phyloP scores from a whole-genome alignment of 2,888 invertebrate species.

The Eupithecia vulgata region DNA sequence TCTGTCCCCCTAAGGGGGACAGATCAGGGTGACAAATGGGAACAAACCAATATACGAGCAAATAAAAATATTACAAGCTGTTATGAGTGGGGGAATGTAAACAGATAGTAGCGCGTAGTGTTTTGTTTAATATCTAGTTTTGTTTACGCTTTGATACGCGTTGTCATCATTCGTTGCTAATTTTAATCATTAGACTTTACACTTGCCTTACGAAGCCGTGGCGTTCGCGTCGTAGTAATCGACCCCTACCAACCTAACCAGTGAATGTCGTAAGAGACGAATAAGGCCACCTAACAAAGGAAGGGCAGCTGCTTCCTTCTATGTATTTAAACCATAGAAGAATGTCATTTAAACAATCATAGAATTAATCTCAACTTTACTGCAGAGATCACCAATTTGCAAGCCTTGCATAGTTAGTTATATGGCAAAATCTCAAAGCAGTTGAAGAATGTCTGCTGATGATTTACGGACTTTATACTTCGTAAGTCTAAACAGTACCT shows the following conservation, averaged over 20 bases:
- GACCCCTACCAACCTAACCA: neutral
- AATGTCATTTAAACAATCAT: too few relatives aligned
- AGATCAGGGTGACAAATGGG: too few relatives aligned
- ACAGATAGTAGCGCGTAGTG: neutral
- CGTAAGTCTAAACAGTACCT: neutral
- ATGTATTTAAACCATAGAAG: neutral
- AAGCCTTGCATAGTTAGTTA: neutral
- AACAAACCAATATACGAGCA: too few relatives aligned
- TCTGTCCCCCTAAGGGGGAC: too few relatives aligned
- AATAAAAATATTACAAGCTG: neutral
- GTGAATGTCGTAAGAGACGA: neutral
- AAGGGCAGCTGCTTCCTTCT: neutral
- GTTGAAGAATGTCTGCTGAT: too few relatives aligned
- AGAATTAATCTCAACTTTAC: too few relatives aligned
- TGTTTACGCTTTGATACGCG: neutral
- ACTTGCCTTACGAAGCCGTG: neutral
- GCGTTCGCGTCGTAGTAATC: too few relatives aligned
- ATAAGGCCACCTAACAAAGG: neutral
- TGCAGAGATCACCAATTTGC: neutral
- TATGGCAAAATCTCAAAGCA: neutral
- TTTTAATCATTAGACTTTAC: conserved; percentile 6
- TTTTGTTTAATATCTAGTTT: neutral
- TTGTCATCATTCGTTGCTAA: conserved; percentile 3
- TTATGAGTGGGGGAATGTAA: neutral
- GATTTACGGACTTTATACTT: neutral